phyloP scores from a whole-genome alignment of 2,888 invertebrate species.

The Ormyrus pomaceus region DNA sequence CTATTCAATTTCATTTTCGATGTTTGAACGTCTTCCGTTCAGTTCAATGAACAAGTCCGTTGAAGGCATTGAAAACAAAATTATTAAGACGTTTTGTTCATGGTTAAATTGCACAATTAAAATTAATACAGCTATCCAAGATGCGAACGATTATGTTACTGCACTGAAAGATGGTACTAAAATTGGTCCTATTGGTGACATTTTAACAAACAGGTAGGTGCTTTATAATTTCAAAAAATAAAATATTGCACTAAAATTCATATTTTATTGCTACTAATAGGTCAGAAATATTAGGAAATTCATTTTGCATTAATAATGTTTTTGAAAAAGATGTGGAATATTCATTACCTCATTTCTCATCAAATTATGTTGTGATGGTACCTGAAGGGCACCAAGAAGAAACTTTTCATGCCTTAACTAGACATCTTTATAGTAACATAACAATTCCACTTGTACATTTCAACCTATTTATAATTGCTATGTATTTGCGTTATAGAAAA shows the following conservation, averaged over 20 bases:
- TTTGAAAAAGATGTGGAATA: slow-evolving; percentile 21
- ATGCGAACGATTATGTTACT: slow-evolving; percentile 24
- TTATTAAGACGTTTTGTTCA: slow-evolving; percentile 6
- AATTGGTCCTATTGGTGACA: slow-evolving; percentile 16
- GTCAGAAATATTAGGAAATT: slow-evolving; percentile 23
- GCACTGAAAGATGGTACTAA: background rate
- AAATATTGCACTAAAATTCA: background rate
- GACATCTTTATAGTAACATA: too few species aligned
- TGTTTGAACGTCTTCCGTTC: slow-evolving; percentile 14
- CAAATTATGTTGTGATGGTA: slow-evolving; percentile 14
- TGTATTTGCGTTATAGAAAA: slow-evolving; percentile 14
- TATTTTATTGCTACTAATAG: slow-evolving; percentile 2
- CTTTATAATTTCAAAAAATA: background rate
- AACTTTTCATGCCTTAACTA: too few species aligned
- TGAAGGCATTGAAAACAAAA: slow-evolving; percentile 16
- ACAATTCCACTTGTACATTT: too few species aligned
- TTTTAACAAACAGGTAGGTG: slow-evolving; percentile 27
- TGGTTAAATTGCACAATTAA: slow-evolving; percentile 11
- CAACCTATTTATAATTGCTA: background rate
- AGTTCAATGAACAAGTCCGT: background rate
- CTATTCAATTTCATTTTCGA: slow-evolving; percentile 9
- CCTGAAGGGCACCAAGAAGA: background rate
- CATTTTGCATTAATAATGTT: slow-evolving; percentile 12
- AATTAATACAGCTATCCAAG: background rate
- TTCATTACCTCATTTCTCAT: background rate